Evolutionary conservation across 1,140 invertebrate species (phyloP).

Genomic region (Drosophila virilis): DNA sequence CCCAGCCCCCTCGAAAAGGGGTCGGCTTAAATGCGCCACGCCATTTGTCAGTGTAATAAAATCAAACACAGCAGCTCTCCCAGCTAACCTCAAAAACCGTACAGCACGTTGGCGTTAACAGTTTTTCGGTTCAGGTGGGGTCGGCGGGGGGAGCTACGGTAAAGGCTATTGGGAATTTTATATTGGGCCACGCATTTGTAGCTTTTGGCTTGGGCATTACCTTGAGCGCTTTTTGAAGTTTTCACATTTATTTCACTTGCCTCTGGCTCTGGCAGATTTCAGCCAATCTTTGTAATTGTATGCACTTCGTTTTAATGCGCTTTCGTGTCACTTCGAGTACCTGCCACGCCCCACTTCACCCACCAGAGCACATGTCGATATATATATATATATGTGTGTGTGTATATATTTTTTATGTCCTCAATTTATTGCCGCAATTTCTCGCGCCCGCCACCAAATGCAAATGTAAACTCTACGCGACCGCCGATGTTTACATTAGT

Average conservation of each 20-base stretch:
- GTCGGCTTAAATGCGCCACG: slow-evolving; percentile 79
- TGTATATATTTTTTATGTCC: slow-evolving; percentile 73
- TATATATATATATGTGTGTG: background rate
- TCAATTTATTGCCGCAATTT: slow-evolving; percentile 80
- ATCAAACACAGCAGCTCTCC: slow-evolving; percentile 72
- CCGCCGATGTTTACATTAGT: slow-evolving; percentile 77
- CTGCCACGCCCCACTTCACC: slow-evolving; percentile 1
- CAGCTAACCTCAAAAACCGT: slow-evolving; percentile 50
- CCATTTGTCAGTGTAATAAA: slow-evolving; percentile 84
- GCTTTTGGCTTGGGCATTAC: slow-evolving; percentile 63
- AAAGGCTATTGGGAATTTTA: slow-evolving; percentile 69
- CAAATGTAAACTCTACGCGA: slow-evolving; percentile 72
- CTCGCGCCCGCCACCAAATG: slow-evolving; percentile 66
- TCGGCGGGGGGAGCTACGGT: background rate
- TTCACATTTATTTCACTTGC: slow-evolving; percentile 78
- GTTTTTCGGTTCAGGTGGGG: background rate
- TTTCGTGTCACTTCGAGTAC: slow-evolving; percentile 65
- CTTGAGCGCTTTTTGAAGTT: slow-evolving; percentile 80
- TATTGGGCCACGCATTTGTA: slow-evolving; percentile 77
- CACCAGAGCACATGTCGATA: slow-evolving; percentile 6
- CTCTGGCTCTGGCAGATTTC: slow-evolving; percentile 49
- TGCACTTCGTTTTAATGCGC: slow-evolving; percentile 75
- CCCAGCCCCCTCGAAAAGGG: slow-evolving; percentile 43
- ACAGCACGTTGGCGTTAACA: slow-evolving; percentile 34
- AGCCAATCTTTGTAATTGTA: slow-evolving; percentile 79